Percentiles rank a stretch among this genome's conserved stretches.
Conservation (phyloP, 2,888 invertebrate species). For the Pristionchus exspectatus region DNA sequence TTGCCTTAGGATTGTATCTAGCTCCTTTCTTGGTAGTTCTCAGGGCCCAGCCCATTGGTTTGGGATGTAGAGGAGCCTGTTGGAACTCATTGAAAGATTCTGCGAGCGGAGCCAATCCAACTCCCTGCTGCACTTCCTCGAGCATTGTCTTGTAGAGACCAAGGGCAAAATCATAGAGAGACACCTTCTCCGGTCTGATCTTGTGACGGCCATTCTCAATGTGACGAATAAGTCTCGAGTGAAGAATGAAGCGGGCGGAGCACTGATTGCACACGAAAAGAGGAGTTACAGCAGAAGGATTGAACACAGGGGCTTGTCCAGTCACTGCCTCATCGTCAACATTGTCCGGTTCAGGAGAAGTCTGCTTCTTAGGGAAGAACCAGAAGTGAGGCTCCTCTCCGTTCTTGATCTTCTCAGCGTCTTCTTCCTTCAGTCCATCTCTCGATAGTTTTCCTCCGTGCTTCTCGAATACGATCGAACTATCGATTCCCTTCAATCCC, state of each 20-base stretch:
- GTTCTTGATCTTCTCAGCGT: too few species aligned
- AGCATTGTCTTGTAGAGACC: conserved; percentile 18
- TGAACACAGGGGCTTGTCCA: neutral
- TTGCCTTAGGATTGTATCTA: neutral
- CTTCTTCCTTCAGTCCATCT: neutral
- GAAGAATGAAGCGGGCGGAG: neutral
- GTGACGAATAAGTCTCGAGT: too few species aligned
- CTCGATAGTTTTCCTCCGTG: neutral
- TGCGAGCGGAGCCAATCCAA: neutral
- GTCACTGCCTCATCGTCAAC: conserved; percentile 12
- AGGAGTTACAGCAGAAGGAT: neutral
- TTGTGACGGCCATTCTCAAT: too few species aligned
- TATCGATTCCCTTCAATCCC: too few species aligned
- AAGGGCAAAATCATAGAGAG: neutral
- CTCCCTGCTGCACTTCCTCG: conserved; percentile 2
- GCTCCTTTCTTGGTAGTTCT: neutral
- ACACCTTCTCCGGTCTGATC: too few species aligned
- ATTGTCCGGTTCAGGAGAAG: neutral
- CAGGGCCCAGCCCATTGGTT: neutral
- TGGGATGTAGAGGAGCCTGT: neutral
- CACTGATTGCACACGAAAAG: neutral
- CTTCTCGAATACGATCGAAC: neutral
- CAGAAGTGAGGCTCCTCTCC: neutral
- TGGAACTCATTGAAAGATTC: conserved; percentile 1
- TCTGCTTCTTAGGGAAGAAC: too few species aligned